Conservation (phyloP, 2,797 vertebrate genomes). For the Lithobates sylvaticus region DNA sequence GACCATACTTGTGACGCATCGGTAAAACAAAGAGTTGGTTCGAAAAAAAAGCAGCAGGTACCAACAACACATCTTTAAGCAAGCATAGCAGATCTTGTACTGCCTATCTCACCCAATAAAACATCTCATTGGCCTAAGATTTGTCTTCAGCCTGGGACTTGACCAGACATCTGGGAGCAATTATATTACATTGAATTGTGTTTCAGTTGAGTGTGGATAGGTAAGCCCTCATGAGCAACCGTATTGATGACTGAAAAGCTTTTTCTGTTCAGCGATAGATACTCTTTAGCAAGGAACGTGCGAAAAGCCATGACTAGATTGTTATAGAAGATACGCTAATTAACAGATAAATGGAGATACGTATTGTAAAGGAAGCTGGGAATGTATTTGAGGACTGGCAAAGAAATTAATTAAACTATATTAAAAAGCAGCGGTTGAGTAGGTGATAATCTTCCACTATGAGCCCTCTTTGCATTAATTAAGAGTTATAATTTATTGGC, state of each 20-base stretch:
- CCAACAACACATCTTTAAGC: too few relatives aligned
- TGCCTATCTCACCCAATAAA: too few relatives aligned
- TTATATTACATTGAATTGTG: background rate
- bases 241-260: background rate
- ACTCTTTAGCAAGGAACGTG: background rate
- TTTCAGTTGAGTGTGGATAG: background rate
- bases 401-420: constrained; percentile 39
- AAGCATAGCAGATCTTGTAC: too few relatives aligned
- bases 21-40: too few relatives aligned
- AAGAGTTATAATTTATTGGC: constrained; percentile 14
- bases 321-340: constrained; percentile 31
- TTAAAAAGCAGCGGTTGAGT: constrained; percentile 43
- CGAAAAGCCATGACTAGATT: constrained; percentile 11
- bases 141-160: too few relatives aligned
- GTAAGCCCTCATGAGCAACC: background rate
- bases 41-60: too few relatives aligned
- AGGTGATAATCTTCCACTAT: background rate
- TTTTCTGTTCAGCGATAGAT: background rate
- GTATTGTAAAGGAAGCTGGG: background rate
- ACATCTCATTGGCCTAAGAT: too few relatives aligned
- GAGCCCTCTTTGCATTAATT: constrained; percentile 33
- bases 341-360: constrained; percentile 19
- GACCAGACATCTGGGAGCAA: too few relatives aligned
- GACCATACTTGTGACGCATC: too few relatives aligned
- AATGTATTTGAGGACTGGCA: constrained; percentile 5